These are phyloP conservation scores for Pollenia griseotomentosa DNA, from an alignment of 2,888 invertebrate species.

Conservation along the genomic window DNA sequence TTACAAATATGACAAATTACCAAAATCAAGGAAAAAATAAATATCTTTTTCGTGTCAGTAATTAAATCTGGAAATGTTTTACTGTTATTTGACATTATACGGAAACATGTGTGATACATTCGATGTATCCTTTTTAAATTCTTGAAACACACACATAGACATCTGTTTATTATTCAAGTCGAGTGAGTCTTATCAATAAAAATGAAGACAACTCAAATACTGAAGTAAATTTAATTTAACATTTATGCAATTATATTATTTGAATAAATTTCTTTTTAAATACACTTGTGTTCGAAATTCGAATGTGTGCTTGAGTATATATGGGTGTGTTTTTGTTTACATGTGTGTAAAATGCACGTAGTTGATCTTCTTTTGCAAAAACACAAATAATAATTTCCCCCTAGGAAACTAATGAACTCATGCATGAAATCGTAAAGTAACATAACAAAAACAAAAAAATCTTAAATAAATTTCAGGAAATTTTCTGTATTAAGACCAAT, in stretches of 20 bases:
- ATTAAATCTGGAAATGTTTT: constrained; percentile 34
- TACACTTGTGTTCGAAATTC: constrained; percentile 4
- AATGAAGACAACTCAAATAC: constrained; percentile 39
- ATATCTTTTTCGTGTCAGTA: not conserved
- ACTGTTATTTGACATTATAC: not conserved
- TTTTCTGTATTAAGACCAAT: not conserved
- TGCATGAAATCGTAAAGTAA: constrained; percentile 12
- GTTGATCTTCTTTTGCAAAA: constrained; percentile 1
- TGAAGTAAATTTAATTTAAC: constrained; percentile 65
- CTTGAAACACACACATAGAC: not conserved
- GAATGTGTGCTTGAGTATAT: not conserved
- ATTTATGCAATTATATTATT: constrained; percentile 53
- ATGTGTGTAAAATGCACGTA: not conserved
- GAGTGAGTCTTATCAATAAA: constrained; percentile 60
- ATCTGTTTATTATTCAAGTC: constrained; percentile 54
- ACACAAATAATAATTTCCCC: constrained; percentile 8
- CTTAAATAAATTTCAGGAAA: constrained; percentile 6
- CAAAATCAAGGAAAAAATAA: not conserved
- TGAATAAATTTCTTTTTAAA: constrained; percentile 7
- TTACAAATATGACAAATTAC: not conserved
- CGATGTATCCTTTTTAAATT: not conserved
- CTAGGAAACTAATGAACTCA: constrained; percentile 17
- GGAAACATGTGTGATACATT: not conserved
- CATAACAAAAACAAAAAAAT: not conserved
- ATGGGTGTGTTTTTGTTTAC: not conserved